Conservation (phyloP, 2,113 vertebrate species). For the Manacus vitellinus region DNA sequence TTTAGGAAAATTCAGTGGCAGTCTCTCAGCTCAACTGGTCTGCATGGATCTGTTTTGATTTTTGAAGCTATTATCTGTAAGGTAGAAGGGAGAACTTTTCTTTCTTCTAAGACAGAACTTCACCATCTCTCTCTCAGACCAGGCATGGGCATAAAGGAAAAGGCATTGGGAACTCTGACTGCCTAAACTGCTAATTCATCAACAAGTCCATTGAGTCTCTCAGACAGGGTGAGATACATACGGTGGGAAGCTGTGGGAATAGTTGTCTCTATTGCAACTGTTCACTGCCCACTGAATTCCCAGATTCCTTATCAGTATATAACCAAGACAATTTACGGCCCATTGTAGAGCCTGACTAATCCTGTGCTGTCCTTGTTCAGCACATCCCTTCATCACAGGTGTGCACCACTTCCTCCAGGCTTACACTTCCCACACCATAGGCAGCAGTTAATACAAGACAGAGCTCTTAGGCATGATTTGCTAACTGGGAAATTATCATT, state of each 20-base stretch:
- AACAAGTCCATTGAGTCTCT: not conserved
- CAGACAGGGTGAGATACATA: not conserved
- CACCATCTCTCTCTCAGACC: not conserved
- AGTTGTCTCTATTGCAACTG: not conserved
- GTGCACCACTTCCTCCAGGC: rapidly evolving
- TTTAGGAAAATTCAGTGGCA: not conserved
- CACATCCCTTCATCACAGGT: not conserved
- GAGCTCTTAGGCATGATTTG: not conserved
- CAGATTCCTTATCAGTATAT: not conserved
- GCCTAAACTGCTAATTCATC: not conserved
- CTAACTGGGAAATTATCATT: not conserved
- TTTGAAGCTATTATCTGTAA: not conserved
- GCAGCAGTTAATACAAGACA: not conserved
- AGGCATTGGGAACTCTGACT: not conserved
- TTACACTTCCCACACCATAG: rapidly evolving
- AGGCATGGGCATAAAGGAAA: not conserved
- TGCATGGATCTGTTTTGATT: not conserved
- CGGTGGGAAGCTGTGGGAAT: not conserved
- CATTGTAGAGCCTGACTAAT: not conserved
- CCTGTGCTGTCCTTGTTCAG: not conserved
- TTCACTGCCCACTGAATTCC: not conserved
- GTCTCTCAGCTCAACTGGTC: not conserved
- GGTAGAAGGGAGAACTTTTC: not conserved
- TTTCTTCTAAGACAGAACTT: not conserved
- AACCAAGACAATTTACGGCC: not conserved